Conservation (phyloP, 2,113 vertebrate genomes). For the Amphiprion percula region DNA sequence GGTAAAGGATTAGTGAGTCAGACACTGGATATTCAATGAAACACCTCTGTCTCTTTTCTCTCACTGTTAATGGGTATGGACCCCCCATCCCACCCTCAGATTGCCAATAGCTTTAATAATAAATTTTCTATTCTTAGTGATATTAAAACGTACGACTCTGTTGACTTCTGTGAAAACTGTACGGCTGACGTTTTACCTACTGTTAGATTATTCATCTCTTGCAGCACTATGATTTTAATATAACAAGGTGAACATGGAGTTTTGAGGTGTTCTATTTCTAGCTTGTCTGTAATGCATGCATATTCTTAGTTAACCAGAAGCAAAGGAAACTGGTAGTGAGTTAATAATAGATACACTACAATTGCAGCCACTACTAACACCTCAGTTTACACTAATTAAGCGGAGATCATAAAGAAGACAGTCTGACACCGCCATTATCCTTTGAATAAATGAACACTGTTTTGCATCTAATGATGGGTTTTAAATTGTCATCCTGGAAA, state of each 20-base stretch:
- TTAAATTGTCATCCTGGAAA: slow-evolving; percentile 13
- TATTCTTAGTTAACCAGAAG: no score
- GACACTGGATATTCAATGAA: no score
- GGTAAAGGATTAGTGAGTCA: no score
- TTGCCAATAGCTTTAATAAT: no score
- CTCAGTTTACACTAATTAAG: background rate
- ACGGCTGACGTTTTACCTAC: slow-evolving; percentile 20
- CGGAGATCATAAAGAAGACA: slow-evolving; percentile 8
- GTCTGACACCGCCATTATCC: slow-evolving; percentile 15
- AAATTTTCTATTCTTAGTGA: no score
- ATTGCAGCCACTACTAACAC: background rate
- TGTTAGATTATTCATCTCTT: background rate
- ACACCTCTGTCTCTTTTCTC: no score
- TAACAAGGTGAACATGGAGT: slow-evolving; percentile 8
- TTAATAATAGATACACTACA: background rate
- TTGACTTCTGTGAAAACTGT: background rate
- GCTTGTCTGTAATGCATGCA: no score
- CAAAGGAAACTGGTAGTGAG: background rate
- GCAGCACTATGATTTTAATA: slow-evolving; percentile 11
- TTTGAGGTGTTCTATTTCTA: background rate
- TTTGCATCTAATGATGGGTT: slow-evolving; percentile 46
- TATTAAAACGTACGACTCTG: no score
- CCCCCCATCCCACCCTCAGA: no score
- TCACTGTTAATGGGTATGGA: no score
- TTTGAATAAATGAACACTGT: slow-evolving; percentile 33